phyloP scores from a whole-genome alignment of 2,888 invertebrate species.

The Rhopalosiphum nymphaeae region DNA sequence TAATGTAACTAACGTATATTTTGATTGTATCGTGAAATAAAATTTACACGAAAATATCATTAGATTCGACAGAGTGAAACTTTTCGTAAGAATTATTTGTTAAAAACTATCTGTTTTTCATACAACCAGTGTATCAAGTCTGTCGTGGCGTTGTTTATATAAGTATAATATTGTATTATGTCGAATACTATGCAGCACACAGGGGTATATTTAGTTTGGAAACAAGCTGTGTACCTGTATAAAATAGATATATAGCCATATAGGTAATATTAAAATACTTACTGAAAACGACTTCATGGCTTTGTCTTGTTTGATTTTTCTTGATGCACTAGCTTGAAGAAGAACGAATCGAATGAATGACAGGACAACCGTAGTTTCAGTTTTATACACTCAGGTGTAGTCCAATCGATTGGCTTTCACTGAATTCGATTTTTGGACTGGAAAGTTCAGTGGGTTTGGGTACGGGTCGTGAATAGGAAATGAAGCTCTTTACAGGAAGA shows the following conservation, averaged over 20 bases:
- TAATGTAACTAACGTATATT: background rate
- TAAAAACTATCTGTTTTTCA: too few relatives aligned
- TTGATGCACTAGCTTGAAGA: background rate
- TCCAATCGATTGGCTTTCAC: conserved; percentile 54
- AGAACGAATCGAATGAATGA: conserved; percentile 41
- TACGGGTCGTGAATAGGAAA: conserved; percentile 54
- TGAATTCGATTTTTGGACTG: conserved; percentile 50
- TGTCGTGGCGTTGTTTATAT: too few relatives aligned
- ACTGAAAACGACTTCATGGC: conserved; percentile 49
- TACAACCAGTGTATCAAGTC: too few relatives aligned
- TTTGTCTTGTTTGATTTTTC: background rate
- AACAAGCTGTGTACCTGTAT: background rate
- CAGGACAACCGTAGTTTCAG: background rate
- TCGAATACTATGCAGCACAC: background rate
- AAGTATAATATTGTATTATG: background rate
- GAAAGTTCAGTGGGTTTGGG: conserved; percentile 37
- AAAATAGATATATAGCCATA: background rate
- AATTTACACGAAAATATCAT: background rate
- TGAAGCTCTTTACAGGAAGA: conserved; percentile 52
- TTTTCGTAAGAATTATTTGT: background rate
- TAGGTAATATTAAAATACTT: conserved; percentile 13
- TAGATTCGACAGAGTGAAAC: background rate
- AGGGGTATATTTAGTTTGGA: too few relatives aligned
- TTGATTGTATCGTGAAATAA: background rate
- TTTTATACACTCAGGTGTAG: conserved; percentile 39